Evolutionary conservation across 2,888 invertebrate genomes (phyloP).

Genomic region (Meghimatium bilineatum): DNA sequence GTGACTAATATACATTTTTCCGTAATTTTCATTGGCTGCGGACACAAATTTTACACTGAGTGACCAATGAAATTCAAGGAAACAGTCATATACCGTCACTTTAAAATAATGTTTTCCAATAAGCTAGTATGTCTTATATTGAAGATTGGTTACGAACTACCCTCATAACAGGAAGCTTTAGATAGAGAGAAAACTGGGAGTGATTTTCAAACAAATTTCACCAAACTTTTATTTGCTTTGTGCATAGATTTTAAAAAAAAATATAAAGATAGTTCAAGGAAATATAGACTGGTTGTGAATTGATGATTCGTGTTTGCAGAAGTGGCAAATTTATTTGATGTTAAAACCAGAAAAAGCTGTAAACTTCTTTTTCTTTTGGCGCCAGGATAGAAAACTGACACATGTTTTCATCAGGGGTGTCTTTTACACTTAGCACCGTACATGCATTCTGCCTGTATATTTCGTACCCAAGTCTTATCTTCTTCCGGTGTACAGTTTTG

Average conservation of each 20-base stretch:
- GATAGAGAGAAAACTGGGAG: too few species aligned
- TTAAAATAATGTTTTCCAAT: too few species aligned
- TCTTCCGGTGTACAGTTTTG: constrained; percentile 28
- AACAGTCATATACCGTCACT: too few species aligned
- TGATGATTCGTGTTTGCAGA: background rate
- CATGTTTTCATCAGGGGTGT: constrained; percentile 34
- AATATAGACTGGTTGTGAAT: background rate
- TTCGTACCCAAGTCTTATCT: background rate
- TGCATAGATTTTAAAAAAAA: background rate
- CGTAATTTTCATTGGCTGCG: too few species aligned
- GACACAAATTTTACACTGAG: too few species aligned
- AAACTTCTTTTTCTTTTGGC: constrained; percentile 10
- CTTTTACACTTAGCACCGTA: constrained; percentile 31
- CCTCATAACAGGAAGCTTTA: too few species aligned
- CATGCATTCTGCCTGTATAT: background rate
- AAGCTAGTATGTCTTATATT: too few species aligned
- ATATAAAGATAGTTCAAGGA: background rate
- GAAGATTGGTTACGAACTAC: too few species aligned
- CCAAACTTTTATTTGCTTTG: background rate
- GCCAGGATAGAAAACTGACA: constrained; percentile 4
- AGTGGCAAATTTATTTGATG: constrained; percentile 14
- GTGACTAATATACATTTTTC: too few species aligned
- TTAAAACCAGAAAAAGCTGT: background rate
- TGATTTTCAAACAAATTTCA: background rate
- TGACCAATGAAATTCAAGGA: too few species aligned